Evolutionary conservation across 53 echinoderm and acorn worm genomes (phyloP), one percentile per base, ranked within the genome.

Genomic region (Paracentrotus lividus): DNA sequence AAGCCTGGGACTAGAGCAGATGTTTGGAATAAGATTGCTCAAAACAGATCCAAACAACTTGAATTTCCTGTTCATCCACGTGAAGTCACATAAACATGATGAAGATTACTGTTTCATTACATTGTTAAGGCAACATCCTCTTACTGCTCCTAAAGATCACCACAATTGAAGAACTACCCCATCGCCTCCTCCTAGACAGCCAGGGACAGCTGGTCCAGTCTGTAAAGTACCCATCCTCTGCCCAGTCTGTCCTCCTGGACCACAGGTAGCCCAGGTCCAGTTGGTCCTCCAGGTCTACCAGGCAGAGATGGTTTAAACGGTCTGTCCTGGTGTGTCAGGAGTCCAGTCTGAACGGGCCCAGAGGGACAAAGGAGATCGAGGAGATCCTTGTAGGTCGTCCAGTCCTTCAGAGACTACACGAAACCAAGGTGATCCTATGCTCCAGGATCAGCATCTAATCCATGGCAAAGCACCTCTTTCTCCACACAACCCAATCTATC

Each of bases 241-340:
- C 44, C 61, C 65, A 14, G 44, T 72, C 52, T 90, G 90, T 33
- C 90, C 90, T 31, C 32, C 72, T 31, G 95, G 95, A 24, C n/a
- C 59, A 42, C 92, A 20, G 95, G 57, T 18, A 56, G 85, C 10
- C 96, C 94, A 38, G 96, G 96, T 26, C 78, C 88, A 53, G 88
- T 85, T 34, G 96, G 96, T 18, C 95, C 96, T 40, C 92, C 93
- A 12, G 97, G 97, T 26, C 89, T 95, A 20, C 95, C 97, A 4
- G 97, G 97, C 29, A 77, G 95, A 21, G 95, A 96, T 88, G 96
- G 96, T 34, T 45, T 96, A 33, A 96, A 95, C 43, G 97, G 97
- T 7, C 55, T 88, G n/a, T 4, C 96, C 95, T 34, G 97, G 97
- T 45, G 93, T 94, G 15, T 95, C 97, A 10, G 97, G 97, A 24